These are phyloP conservation scores for Coendou prehensilis DNA, from an alignment of 2,797 vertebrate species.

Conservation along the genomic window DNA sequence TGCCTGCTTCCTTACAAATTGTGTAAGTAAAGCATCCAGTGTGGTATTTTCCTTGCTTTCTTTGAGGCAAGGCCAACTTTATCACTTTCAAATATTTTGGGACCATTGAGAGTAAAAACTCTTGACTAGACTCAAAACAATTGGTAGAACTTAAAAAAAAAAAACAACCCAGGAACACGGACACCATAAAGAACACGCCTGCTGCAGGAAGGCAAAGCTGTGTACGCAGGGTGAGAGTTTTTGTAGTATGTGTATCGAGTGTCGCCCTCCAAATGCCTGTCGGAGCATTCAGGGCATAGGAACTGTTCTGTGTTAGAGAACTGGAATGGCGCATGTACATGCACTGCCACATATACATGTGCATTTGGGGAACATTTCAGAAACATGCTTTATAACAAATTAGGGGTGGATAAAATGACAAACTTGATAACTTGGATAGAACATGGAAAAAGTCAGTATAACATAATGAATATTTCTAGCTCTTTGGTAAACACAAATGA, in stretches of 20 bases:
- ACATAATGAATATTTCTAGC: not conserved
- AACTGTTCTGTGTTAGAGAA: not conserved
- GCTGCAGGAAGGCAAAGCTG: not conserved
- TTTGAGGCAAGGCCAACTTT: not conserved
- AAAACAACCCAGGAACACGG: not conserved
- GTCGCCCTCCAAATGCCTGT: not conserved
- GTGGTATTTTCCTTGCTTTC: not conserved
- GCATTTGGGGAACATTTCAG: not conserved
- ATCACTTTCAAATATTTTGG: conserved; percentile 53
- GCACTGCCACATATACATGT: not conserved
- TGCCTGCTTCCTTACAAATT: not conserved
- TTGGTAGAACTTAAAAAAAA: not conserved
- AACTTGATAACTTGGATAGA: not conserved
- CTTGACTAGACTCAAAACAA: conserved; percentile 16
- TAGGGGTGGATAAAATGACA: not conserved
- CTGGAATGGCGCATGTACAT: not conserved
- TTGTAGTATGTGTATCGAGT: not conserved
- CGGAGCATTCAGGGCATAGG: not conserved
- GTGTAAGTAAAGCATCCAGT: not conserved
- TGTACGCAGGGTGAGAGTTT: not conserved
- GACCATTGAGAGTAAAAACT: not conserved
- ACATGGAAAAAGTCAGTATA: conserved; percentile 27
- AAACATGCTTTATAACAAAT: conserved; percentile 14
- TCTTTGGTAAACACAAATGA: conserved; percentile 13
- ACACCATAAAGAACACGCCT: not conserved